Percentiles rank a stretch among this genome's conserved stretches.
phyloP scores from a whole-genome alignment of 2,888 invertebrate species.

The Caenorhabditis sulstoni region DNA sequence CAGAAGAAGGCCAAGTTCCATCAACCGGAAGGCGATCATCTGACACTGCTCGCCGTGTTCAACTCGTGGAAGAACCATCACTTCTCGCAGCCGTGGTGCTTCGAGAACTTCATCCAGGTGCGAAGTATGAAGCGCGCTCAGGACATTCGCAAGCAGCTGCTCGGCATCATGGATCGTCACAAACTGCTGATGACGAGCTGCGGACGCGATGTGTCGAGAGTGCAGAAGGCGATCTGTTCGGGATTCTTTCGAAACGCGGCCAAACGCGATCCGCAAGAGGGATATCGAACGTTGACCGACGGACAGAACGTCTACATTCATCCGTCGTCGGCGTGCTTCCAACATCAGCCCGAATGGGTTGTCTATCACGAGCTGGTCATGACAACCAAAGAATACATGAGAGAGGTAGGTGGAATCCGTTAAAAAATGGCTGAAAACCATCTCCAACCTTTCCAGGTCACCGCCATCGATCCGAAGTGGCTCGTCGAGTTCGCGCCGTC shows the following conservation, averaged over 20 bases:
- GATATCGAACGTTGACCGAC: constrained; percentile 95
- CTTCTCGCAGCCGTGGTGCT: constrained; percentile 99
- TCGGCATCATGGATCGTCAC: constrained; percentile 86
- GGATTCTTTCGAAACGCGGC: constrained; percentile 98
- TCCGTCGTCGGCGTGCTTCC: constrained; percentile 97
- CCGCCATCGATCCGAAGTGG: constrained; percentile 96
- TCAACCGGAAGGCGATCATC: constrained; percentile 97
- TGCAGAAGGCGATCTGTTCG: constrained; percentile 97
- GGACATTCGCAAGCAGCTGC: constrained; percentile 96
- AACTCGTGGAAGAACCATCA: constrained; percentile 99
- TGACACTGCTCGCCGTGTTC: constrained; percentile 96
- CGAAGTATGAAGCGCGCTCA: constrained; percentile 92
- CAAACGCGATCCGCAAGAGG: constrained; percentile 98
- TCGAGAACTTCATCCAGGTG: constrained; percentile 98
- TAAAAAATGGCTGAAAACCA: background rate
- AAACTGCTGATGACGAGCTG: constrained; percentile 97
- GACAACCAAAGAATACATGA: constrained; percentile 99
- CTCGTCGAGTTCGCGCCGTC: constrained; percentile 98
- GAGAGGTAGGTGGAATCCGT: constrained; percentile 86
- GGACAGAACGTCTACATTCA: constrained; percentile 97
- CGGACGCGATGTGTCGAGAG: constrained; percentile 93
- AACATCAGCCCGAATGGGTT: constrained; percentile 99
- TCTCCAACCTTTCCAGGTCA: constrained; percentile 68
- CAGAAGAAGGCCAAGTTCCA: constrained; percentile 99
- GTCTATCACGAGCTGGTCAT: constrained; percentile 98